Evolutionary conservation across 2,113 vertebrate genomes (phyloP).

Genomic region (Trematocara unimaculatum): DNA sequence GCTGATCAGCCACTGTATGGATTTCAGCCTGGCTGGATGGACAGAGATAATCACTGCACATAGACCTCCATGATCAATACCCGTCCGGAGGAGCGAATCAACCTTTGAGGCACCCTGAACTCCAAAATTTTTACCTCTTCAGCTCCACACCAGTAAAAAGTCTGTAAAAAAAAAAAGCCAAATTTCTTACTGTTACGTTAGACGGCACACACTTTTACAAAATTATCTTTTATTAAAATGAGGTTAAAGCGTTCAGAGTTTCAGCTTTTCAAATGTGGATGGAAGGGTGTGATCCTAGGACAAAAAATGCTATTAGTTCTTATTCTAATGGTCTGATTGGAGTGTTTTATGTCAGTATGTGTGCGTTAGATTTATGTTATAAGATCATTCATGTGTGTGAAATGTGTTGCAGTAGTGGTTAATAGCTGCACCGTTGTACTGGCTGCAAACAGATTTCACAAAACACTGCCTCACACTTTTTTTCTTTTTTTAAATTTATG

Average conservation of each 20-base stretch:
- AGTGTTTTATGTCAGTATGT: background rate
- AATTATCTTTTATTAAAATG: background rate
- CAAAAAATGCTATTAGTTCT: background rate
- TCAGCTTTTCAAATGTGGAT: background rate
- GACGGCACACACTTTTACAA: background rate
- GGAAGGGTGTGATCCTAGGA: background rate
- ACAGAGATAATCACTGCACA: conserved; percentile 52
- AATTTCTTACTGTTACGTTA: background rate
- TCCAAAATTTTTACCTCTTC: conserved; percentile 11
- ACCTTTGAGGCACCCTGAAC: conserved; percentile 1
- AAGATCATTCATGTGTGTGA: background rate
- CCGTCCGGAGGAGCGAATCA: conserved; percentile 24
- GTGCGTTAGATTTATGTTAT: background rate
- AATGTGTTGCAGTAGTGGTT: background rate
- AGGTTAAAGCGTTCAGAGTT: background rate
- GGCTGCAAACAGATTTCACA: background rate
- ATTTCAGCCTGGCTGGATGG: conserved; percentile 42
- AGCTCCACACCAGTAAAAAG: background rate
- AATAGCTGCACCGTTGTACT: background rate
- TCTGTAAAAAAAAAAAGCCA: background rate
- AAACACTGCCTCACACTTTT: background rate
- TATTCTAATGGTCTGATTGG: background rate
- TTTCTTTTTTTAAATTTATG: background rate
- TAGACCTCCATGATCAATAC: conserved; percentile 42
- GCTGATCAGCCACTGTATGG: conserved; percentile 51